Conservation (phyloP, 2,113 vertebrate genomes). For the Apteryx owenii region DNA sequence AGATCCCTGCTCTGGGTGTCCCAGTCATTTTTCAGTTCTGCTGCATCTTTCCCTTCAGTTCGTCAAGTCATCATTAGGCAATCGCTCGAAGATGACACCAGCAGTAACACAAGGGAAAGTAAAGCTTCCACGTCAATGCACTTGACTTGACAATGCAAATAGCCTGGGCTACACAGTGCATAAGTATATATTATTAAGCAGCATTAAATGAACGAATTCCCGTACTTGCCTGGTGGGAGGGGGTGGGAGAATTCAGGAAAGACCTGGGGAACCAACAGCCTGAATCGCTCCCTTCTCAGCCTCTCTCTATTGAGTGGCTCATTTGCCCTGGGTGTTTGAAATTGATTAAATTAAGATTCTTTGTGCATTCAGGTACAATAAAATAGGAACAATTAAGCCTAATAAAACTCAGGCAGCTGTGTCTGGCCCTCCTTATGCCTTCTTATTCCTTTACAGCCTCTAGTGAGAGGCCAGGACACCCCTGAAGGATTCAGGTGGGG, state of each 20-base stretch:
- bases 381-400: constrained; percentile 8
- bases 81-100: background rate
- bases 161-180: constrained; percentile 20
- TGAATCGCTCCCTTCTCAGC: background rate
- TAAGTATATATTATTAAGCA: constrained; percentile 74
- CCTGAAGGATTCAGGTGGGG: background rate
- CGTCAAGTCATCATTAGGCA: background rate
- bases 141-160: constrained; percentile 58
- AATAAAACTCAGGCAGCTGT: constrained; percentile 14
- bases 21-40: background rate
- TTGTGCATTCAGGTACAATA: background rate
- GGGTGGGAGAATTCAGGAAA: constrained; percentile 19
- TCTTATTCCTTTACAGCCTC: background rate
- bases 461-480: background rate
- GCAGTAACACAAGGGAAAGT: constrained; percentile 27
- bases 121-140: constrained; percentile 36
- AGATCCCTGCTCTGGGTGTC: background rate
- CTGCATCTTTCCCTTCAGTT: background rate
- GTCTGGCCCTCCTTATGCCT: background rate
- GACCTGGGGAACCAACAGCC: background rate
- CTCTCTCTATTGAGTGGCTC: background rate
- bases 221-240: background rate
- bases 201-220: constrained; percentile 68
- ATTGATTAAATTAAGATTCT: constrained; percentile 21
- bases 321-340: background rate